Conservation (phyloP, 37 sponge, comb jelly and placozoan species). For the Trichoplax adhaerens region DNA sequence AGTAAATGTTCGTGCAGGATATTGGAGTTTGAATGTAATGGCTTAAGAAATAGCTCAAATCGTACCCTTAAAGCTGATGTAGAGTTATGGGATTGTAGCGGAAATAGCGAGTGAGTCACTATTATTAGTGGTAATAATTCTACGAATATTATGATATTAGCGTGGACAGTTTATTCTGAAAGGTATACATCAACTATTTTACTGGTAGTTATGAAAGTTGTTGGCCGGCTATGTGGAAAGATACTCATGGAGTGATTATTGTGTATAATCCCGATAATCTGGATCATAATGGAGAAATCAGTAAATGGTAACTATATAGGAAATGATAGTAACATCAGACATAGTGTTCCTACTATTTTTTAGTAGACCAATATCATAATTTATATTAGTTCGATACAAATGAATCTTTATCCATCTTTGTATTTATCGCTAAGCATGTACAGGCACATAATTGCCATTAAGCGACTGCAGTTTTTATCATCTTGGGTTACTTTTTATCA, state of each 20-base stretch:
- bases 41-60: slow-evolving; percentile 14
- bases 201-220: slow-evolving; percentile 44
- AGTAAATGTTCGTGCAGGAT: slow-evolving; percentile 7
- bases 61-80: slow-evolving; percentile 31
- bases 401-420: no score
- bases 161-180: not conserved
- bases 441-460: not conserved
- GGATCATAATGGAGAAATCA: slow-evolving; percentile 31
- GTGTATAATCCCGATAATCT: slow-evolving; percentile 31
- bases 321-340: no score
- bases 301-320: slow-evolving; percentile 24
- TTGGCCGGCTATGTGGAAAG: slow-evolving; percentile 65
- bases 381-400: no score
- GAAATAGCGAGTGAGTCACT: slow-evolving; percentile 31
- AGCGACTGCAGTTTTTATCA: not conserved
- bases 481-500: not conserved
- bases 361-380: no score
- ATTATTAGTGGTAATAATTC: no score
- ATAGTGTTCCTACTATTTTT: no score
- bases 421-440: no score
- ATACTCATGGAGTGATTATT: slow-evolving; percentile 43
- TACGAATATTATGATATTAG: not conserved
- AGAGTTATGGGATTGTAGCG: slow-evolving; percentile 69
- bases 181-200: not conserved
- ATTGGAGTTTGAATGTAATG: slow-evolving; percentile 51